phyloP scores from a whole-genome alignment of 2,888 invertebrate species.

The Noctua janthe region DNA sequence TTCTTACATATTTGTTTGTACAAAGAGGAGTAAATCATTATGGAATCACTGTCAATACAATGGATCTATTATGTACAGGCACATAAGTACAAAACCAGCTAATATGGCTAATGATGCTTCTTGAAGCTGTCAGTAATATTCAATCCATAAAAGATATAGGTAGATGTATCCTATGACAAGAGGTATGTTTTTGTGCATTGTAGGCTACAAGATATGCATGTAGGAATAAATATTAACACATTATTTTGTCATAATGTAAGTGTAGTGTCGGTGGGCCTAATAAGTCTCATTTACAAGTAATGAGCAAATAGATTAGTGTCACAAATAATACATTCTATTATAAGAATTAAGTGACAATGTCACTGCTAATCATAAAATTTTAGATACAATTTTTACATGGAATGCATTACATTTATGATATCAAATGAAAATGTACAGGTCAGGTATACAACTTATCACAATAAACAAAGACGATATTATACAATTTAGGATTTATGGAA shows the following conservation, averaged over 20 bases:
- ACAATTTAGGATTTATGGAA: constrained; percentile 26
- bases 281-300: constrained; percentile 47
- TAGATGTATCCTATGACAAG: neutral
- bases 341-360: constrained; percentile 34
- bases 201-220: neutral
- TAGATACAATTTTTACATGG: constrained; percentile 54
- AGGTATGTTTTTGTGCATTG: constrained; percentile 31
- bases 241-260: constrained; percentile 11
- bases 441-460: constrained; percentile 42
- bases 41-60: constrained; percentile 15
- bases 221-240: constrained; percentile 3
- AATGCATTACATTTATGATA: constrained; percentile 57
- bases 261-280: constrained; percentile 56
- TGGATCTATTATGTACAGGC: constrained; percentile 32
- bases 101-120: constrained; percentile 8
- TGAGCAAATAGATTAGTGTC: constrained; percentile 49
- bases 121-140: neutral
- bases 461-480: constrained; percentile 18
- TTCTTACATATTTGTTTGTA: constrained; percentile 1
- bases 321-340: constrained; percentile 27
- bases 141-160: neutral
- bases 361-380: constrained; percentile 20
- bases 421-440: constrained; percentile 31
- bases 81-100: constrained; percentile 65
- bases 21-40: constrained; percentile 5